A percentile compares a stretch with the other conserved stretches of the same genome.
Evolutionary conservation across 1,140 invertebrate genomes (phyloP).

Genomic region (Bicyclus anynana): DNA sequence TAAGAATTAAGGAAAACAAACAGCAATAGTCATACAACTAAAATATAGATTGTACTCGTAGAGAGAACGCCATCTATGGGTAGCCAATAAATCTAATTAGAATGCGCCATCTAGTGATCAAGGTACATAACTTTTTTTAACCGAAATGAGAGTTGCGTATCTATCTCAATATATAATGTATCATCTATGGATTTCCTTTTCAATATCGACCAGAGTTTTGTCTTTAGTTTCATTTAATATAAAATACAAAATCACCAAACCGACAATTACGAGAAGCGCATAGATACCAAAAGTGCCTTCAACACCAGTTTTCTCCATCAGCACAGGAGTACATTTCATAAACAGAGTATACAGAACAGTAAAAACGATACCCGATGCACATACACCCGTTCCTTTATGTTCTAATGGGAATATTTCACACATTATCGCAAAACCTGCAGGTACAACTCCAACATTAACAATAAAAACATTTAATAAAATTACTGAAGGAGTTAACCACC

Average conservation of each 20-base stretch:
- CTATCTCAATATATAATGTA: too few species aligned
- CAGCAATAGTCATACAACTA: too few species aligned
- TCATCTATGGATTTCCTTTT: too few species aligned
- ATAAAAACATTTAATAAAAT: slow-evolving; percentile 37
- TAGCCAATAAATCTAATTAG: too few species aligned
- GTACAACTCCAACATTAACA: slow-evolving; percentile 35
- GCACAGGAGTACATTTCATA: slow-evolving; percentile 37
- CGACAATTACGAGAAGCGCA: slow-evolving; percentile 26
- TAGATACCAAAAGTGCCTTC: slow-evolving; percentile 38
- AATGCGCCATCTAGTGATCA: too few species aligned
- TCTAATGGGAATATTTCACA: slow-evolving; percentile 47
- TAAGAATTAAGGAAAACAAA: too few species aligned
- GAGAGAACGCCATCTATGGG: too few species aligned
- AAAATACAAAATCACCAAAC: slow-evolving; percentile 32
- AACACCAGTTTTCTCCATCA: slow-evolving; percentile 33
- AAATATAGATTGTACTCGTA: too few species aligned
- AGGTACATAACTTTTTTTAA: too few species aligned
- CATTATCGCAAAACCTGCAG: slow-evolving; percentile 34
- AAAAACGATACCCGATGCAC: slow-evolving; percentile 34
- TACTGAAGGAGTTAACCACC: slow-evolving; percentile 26
- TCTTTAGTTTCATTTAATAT: slow-evolving; percentile 53
- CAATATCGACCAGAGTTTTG: slow-evolving; percentile 46
- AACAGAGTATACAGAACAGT: slow-evolving; percentile 28
- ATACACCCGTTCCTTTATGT: slow-evolving; percentile 36
- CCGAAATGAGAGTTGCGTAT: too few species aligned